A percentile compares a stretch with the other conserved stretches of the same genome.
These are phyloP conservation scores for Drosophila repletoides DNA, from an alignment of 1,140 invertebrate species.

Conservation along the genomic window DNA sequence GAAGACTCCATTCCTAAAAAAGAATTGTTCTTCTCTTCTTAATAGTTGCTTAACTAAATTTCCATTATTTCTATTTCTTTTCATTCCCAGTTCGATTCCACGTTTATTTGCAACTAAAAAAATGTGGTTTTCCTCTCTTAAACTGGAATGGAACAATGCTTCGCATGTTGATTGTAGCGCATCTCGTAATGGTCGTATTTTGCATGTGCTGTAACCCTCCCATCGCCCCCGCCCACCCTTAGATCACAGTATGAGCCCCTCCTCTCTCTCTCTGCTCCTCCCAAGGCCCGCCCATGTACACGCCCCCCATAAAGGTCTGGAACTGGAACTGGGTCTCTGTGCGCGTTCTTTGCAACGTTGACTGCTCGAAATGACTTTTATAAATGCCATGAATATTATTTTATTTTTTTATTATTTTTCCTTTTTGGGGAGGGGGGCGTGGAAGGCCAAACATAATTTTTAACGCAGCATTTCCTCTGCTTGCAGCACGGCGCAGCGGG, in stretches of 20 bases:
- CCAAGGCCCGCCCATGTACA: not conserved
- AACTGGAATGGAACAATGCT: not conserved
- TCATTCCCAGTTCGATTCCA: too few species aligned
- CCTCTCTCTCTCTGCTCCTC: not conserved
- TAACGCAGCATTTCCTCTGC: slow-evolving; percentile 71
- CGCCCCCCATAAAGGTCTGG: not conserved
- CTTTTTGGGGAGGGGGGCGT: not conserved
- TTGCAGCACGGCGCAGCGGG: slow-evolving; percentile 33
- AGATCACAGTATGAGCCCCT: too few species aligned
- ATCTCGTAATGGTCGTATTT: slow-evolving; percentile 57
- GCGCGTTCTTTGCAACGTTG: slow-evolving; percentile 26
- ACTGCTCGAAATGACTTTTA: slow-evolving; percentile 71
- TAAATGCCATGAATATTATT: slow-evolving; percentile 74
- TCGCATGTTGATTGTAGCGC: slow-evolving; percentile 32
- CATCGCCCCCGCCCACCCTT: not conserved
- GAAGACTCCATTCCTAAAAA: too few species aligned
- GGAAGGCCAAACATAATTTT: slow-evolving; percentile 63
- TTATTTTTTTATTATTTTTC: slow-evolving; percentile 41
- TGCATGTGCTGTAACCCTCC: slow-evolving; percentile 40
- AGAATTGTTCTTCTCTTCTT: too few species aligned
- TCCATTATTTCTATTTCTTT: too few species aligned
- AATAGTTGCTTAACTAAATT: too few species aligned
- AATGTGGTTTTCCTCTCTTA: too few species aligned
- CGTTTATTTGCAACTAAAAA: too few species aligned
- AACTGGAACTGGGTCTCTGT: not conserved